These are phyloP conservation scores for Diploscapter pachys DNA, from an alignment of 1,140 invertebrate genomes.

Conservation along the genomic window DNA sequence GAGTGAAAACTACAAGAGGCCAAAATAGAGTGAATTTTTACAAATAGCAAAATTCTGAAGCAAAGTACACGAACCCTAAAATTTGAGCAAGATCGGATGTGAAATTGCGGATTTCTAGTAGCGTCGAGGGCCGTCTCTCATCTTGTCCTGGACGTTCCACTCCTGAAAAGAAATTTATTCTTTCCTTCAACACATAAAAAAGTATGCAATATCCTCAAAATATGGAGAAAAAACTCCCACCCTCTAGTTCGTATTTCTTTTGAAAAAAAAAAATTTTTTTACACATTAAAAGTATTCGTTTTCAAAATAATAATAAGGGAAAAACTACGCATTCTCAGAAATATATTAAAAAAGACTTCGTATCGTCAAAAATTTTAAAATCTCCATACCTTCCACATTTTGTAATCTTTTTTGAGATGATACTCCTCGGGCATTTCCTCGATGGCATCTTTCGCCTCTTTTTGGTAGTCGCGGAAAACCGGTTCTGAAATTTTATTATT, in stretches of 20 bases:
- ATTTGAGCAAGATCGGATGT: too few relatives aligned
- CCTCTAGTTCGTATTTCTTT: not conserved
- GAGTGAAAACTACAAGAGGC: too few relatives aligned
- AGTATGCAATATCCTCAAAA: too few relatives aligned
- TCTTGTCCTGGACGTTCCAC: too few relatives aligned
- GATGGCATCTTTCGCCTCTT: constrained; percentile 50
- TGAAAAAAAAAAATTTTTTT: constrained; percentile 4
- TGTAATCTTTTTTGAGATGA: constrained; percentile 41
- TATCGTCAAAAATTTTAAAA: constrained; percentile 31
- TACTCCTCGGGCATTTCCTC: constrained; percentile 50
- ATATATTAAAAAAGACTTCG: not conserved
- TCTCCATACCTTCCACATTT: constrained; percentile 39
- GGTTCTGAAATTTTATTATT: constrained; percentile 32
- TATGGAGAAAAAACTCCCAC: too few relatives aligned
- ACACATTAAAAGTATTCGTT: constrained; percentile 2
- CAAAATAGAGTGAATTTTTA: too few relatives aligned
- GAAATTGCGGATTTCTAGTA: too few relatives aligned
- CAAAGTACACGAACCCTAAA: too few relatives aligned
- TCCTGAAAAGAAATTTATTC: too few relatives aligned
- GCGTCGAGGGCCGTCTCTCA: too few relatives aligned
- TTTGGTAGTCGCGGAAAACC: constrained; percentile 51
- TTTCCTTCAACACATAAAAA: too few relatives aligned
- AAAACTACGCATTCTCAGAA: not conserved
- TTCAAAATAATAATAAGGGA: not conserved
- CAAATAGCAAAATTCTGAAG: too few relatives aligned